Evolutionary conservation across 2,888 invertebrate genomes (phyloP), one percentile per base, ranked within the genome.

Genomic region (Ichneumon xanthorius): DNA sequence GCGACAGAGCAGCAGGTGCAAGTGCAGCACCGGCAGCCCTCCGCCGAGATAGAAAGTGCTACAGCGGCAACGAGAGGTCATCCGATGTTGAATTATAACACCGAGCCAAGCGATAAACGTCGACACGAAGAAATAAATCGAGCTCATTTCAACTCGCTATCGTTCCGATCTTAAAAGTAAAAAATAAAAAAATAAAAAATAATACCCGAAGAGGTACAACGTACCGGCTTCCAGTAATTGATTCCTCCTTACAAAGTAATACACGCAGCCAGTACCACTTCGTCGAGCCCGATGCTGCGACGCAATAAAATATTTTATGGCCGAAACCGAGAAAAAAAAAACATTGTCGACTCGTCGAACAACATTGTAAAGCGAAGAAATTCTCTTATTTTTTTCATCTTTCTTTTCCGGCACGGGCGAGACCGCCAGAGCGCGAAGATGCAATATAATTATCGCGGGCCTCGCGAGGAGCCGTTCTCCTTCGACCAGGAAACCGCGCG

Each of bases 401-500:
- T 55, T 72, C 53, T 75, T 30, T 72, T 55, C 71, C 80, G 77
- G 26, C 81, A 71, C 84, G 76, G 67, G 76, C 58, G 73, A 82
- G 40, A 40, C 75, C 92, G 90, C 68, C 92, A 92, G 92, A 92
- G 91, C 92, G 90, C 90, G 90, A 92, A 92, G 92, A 92, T 92
- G 91, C 90, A 92, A 92, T 92, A 86, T 82, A 92, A 92, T 92
- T 92, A 90, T 89, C 88, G 87, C 90, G 88, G 89, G 88, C 61
- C 58, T 33, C 48, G 63, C 48, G 33, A 61, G 63, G 63, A 61
- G 63, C 63, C 87, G 87, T 87, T 87, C 87, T 87, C 88, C 88
- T 88, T 82, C 83, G 85, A 82, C 61, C 45, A 75, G 73, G 83
- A 84, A 86, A 81, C 65, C 68, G 71, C 45, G 58, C 26, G 11